Base-by-base conservation (phyloP, 2,113 vertebrate genomes). In the Nesospiza acunhae region DNA sequence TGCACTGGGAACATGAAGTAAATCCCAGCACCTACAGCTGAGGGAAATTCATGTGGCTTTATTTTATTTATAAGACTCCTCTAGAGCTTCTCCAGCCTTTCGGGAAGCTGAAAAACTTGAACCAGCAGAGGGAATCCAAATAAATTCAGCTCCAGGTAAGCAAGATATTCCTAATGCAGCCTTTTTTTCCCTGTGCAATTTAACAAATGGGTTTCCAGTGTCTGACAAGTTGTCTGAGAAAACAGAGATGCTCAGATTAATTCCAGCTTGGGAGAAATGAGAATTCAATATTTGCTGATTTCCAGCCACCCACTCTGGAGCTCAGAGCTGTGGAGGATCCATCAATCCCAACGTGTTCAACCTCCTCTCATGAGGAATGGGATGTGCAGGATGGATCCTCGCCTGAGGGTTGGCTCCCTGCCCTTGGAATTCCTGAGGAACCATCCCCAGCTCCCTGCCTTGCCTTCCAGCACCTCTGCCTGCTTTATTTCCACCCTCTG, bases 271-370 rank as follows among this genome's bases (percentile, higher is more conserved):
- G 87, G 41, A 42, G 79, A 74, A 79, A 93, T 3, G 55, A 78
- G 49, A 76, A 87, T 90, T 86, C 82, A 88, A 39, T 95, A 90
- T 96, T 90, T 79, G 80, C 74, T 78, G 72, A 63, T 84, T 85
- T 67, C 66, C 85, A 67, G 53, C 80, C 77, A 52, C 74, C 81
- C 74, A 50, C 35, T 2, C 42, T 20, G 37, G 30, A 60, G 4
- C 33, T 8, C 19, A 35, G 89, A 84, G 80, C 81, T 14, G 1
- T 9, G 87, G 66, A 88, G 67, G 80, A 85, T 66, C 53, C 4
- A 80, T 81, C 77, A 58, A 53, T 77, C 87, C 46, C 88, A 50
- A 3, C 9, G 4, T 1, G 63, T 26, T 28, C 53, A 62, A 7
- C 69, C 52, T 80, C 75, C 93, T 52, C 35, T 11, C 6, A 5